These are phyloP conservation scores for Caradrina clavipalpis DNA, from an alignment of 2,888 invertebrate species.

Conservation along the genomic window DNA sequence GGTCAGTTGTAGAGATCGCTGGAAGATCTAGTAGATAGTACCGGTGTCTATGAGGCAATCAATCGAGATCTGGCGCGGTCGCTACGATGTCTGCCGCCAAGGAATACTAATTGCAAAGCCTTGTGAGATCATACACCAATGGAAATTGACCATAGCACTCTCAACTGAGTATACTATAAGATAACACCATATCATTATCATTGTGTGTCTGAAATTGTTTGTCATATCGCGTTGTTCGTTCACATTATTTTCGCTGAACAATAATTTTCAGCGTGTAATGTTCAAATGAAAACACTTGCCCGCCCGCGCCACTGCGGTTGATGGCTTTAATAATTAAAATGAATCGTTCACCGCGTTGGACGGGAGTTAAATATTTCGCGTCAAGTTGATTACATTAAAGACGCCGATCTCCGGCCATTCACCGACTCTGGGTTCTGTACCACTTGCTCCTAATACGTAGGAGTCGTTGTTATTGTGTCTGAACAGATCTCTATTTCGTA, in stretches of 20 bases:
- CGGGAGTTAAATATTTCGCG: slow-evolving; percentile 34
- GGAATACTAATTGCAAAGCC: slow-evolving; percentile 25
- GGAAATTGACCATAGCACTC: slow-evolving; percentile 35
- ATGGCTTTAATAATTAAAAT: slow-evolving; percentile 45
- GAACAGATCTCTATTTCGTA: no score
- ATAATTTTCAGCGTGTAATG: slow-evolving; percentile 25
- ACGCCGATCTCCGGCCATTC: slow-evolving; percentile 67
- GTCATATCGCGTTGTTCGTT: slow-evolving; percentile 2
- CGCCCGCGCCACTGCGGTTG: slow-evolving; percentile 4
- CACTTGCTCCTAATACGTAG: slow-evolving; percentile 1
- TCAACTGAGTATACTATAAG: no score
- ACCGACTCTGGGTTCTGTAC: slow-evolving; percentile 49
- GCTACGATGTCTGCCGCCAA: slow-evolving; percentile 34
- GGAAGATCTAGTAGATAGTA: slow-evolving; percentile 24
- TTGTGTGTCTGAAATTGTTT: slow-evolving; percentile 4
- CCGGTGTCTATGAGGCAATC: slow-evolving; percentile 37
- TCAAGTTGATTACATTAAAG: slow-evolving; percentile 63
- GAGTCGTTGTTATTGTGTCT: no score
- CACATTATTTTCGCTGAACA: slow-evolving; percentile 21
- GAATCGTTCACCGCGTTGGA: slow-evolving; percentile 19
- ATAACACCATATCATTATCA: no score
- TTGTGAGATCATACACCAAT: slow-evolving; percentile 31
- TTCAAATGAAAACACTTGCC: slow-evolving; percentile 18
- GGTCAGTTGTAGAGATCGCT: slow-evolving; percentile 7
- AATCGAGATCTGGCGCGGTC: slow-evolving; percentile 45